Conservation (phyloP, 2,113 vertebrate species). For the Crypturellus undulatus region DNA sequence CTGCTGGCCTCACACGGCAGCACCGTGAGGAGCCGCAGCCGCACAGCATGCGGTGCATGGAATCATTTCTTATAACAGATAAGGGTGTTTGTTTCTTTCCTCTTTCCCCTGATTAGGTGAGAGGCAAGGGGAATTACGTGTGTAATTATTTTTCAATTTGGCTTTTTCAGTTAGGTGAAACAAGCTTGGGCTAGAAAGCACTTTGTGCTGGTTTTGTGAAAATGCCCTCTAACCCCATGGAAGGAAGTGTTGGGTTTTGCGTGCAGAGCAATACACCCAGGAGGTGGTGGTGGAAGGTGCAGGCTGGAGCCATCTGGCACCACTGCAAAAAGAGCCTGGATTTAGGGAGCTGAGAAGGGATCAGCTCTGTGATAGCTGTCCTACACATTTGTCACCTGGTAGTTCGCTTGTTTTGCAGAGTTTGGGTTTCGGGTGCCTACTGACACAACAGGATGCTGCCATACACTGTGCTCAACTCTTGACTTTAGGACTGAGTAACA, state of each 20-base stretch:
- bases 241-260: not conserved
- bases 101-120: conserved; percentile 9
- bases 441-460: not conserved
- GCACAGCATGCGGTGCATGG: not conserved
- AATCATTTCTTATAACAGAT: not conserved
- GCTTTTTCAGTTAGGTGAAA: not conserved
- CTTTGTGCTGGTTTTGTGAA: not conserved
- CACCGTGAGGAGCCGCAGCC: not conserved
- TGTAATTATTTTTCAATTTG: conserved; percentile 38
- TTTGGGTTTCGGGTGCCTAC: not conserved
- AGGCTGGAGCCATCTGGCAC: not conserved
- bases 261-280: not conserved
- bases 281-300: not conserved
- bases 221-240: not conserved
- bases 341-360: not conserved
- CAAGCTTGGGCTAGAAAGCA: conserved; percentile 39
- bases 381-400: not conserved
- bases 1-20: not conserved
- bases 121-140: conserved; percentile 45
- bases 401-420: not conserved
- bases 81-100: not conserved
- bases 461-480: not conserved
- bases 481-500: not conserved
- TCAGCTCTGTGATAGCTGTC: rapidly evolving
- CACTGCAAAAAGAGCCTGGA: not conserved